Conservation (phyloP, 2,113 vertebrate species). For the Bubo bubo region DNA sequence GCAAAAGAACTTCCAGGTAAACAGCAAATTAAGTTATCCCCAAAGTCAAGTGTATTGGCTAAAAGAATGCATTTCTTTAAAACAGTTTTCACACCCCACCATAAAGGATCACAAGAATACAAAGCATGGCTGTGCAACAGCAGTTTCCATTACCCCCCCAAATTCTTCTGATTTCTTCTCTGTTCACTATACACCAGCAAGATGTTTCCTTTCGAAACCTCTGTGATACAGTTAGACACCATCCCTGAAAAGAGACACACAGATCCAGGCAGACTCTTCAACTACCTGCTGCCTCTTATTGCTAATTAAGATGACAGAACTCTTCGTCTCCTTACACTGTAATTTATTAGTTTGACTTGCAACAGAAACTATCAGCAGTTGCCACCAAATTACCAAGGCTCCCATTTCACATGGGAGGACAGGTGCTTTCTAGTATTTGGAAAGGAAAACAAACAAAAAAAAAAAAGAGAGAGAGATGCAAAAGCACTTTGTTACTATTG, state of each 20-base stretch:
- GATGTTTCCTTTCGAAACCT: neutral
- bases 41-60: neutral
- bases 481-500: neutral
- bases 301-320: constrained; percentile 48
- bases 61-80: neutral
- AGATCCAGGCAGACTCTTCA: neutral
- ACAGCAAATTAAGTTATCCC: neutral
- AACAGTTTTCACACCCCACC: neutral
- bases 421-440: neutral
- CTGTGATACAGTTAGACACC: neutral
- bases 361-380: constrained; percentile 26
- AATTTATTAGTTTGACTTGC: constrained; percentile 43
- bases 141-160: neutral
- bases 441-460: neutral
- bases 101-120: neutral
- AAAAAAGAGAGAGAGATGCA: neutral
- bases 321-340: neutral
- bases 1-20: neutral
- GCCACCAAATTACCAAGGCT: constrained; percentile 13
- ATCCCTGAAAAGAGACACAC: neutral
- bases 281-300: constrained; percentile 6
- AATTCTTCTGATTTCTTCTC: neutral
- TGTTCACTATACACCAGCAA: neutral
- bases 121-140: neutral
- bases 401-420: constrained; percentile 28